A percentile compares a stretch with the other conserved stretches of the same genome.
phyloP scores from a whole-genome alignment of 2,888 invertebrate genomes.

The Corbicula japonica region DNA sequence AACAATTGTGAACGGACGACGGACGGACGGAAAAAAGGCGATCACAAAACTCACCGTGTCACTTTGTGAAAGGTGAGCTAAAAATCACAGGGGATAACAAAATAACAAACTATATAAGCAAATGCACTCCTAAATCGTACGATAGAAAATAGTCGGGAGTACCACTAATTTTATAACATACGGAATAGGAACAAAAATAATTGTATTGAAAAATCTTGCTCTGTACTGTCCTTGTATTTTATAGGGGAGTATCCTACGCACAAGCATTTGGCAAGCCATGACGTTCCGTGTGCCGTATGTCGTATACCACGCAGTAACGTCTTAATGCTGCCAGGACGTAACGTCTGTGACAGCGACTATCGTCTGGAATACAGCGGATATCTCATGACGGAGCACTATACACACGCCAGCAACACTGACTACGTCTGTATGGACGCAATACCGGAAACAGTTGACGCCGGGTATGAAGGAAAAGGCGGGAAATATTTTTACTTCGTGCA shows the following conservation, averaged over 20 bases:
- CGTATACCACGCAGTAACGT: background rate
- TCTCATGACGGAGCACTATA: background rate
- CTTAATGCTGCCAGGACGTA: constrained; percentile 10
- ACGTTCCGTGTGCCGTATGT: constrained; percentile 14
- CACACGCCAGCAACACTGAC: background rate
- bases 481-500: constrained; percentile 31
- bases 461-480: constrained; percentile 11
- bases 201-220: too few relatives aligned
- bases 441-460: background rate
- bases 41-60: too few relatives aligned
- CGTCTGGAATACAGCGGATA: background rate
- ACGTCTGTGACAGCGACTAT: background rate
- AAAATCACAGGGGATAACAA: too few relatives aligned
- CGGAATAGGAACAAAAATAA: too few relatives aligned
- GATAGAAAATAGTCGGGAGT: too few relatives aligned
- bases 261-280: background rate
- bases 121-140: too few relatives aligned
- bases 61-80: too few relatives aligned
- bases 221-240: too few relatives aligned
- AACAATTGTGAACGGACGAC: too few relatives aligned
- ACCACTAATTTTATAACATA: too few relatives aligned
- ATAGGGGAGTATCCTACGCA: background rate
- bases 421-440: background rate
- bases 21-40: too few relatives aligned
- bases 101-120: too few relatives aligned